phyloP scores from a whole-genome alignment of 2,113 vertebrate species.

The Sylvietta virens region DNA sequence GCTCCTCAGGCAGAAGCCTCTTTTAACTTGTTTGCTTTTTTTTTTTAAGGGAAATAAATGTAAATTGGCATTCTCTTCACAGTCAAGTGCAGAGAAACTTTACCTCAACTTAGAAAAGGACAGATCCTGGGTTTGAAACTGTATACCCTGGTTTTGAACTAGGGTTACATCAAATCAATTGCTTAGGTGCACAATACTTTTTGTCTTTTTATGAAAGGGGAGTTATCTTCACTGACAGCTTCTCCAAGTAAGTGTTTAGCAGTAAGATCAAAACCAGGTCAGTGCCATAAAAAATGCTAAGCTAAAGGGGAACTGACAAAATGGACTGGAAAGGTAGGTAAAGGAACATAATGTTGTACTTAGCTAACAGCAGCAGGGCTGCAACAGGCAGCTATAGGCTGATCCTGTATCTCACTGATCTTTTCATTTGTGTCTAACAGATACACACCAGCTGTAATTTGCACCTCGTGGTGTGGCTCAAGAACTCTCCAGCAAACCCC shows the following conservation, averaged over 20 bases:
- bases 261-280: not conserved
- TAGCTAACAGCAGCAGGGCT: not conserved
- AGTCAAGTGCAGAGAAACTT: not conserved
- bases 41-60: not conserved
- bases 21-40: not conserved
- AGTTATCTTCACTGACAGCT: not conserved
- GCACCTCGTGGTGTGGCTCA: rapidly evolving
- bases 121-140: not conserved
- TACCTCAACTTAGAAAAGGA: not conserved
- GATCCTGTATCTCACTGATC: not conserved
- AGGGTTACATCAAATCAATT: not conserved
- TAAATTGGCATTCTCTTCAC: not conserved
- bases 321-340: not conserved
- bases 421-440: not conserved
- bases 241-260: not conserved
- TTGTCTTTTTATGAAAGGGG: not conserved
- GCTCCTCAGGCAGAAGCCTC: not conserved
- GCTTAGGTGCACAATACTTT: not conserved
- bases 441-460: not conserved
- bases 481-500: not conserved
- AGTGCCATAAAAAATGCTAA: not conserved
- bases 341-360: not conserved
- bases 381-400: too few relatives aligned
- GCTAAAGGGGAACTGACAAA: not conserved
- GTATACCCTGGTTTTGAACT: not conserved